Base-by-base conservation (phyloP, 2,797 vertebrate genomes). In the Sebastes matsubarae region DNA sequence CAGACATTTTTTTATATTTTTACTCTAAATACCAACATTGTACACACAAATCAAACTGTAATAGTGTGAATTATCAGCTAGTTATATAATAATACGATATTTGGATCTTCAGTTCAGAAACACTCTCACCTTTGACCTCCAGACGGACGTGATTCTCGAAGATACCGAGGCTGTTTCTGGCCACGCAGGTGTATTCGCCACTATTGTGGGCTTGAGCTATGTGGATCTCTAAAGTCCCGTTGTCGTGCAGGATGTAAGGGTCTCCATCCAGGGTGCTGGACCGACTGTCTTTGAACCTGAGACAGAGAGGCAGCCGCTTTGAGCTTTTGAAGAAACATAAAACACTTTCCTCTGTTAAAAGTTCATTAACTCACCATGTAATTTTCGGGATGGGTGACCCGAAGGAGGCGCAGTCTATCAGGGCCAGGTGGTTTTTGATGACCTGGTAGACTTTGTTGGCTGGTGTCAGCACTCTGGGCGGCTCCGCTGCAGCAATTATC, bases 341-440 rank as follows among this genome's bases (percentile, higher is more conserved):
- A 58, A 46, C 42, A 25, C 20, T 57, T 34, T 60, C 8, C 27
- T 77, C 50, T 32, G 14, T 64, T 42, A 12, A 36, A 55, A 10
- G 65, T 63, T 72, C 5, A 65, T 84, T 60, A 59, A 78, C 96
- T 96, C 94, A 99, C 99, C 99, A 99, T 87, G 97, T 96, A 89
- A 99, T 94, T 86, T 94, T 93, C 38, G 99, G 99, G 68, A 97
- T 94, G 84, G 99, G 99, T 42, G 99, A 99, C n/a, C 98, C 98
- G 85, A 99, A 99, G 83, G 95, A 97, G 54, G 94, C 91, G 77
- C 99, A 99, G 76, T 99, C 96, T 25, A 99, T 84, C 27, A 97
- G 68, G 9, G 97, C 97, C 0, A 88, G 95, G 60, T 93, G 96
- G 77, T 99, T 97, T 84, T 91, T 93, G 7, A 99, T 99, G 85